Conservation (phyloP, 2,888 invertebrate genomes). For the Thelaira solivaga region DNA sequence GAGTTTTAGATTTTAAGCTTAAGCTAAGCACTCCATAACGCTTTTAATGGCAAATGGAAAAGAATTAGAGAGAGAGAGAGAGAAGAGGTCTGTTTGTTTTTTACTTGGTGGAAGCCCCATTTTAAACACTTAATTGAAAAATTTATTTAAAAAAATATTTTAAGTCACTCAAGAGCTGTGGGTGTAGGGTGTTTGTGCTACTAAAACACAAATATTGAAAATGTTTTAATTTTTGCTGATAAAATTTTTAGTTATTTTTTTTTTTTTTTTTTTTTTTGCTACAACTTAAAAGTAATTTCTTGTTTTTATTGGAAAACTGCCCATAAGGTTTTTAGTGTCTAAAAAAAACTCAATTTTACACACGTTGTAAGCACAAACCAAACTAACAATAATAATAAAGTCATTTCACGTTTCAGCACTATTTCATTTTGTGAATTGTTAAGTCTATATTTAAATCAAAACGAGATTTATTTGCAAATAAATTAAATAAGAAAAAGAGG, state of each 20-base stretch:
- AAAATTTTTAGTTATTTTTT: background rate
- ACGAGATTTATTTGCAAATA: constrained; percentile 13
- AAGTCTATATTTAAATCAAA: constrained; percentile 31
- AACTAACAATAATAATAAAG: constrained; percentile 39
- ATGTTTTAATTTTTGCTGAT: constrained; percentile 44
- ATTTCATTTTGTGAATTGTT: background rate
- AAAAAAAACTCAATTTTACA: no score
- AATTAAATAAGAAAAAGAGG: background rate
- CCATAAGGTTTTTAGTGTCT: constrained; percentile 18
- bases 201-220: constrained; percentile 10
- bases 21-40: no score
- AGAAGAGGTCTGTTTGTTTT: constrained; percentile 4
- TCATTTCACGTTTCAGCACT: constrained; percentile 35
- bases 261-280: no score
- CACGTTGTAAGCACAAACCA: background rate
- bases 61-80: background rate
- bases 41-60: background rate
- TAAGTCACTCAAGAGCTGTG: no score
- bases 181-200: no score
- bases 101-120: constrained; percentile 50
- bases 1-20: background rate
- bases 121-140: constrained; percentile 61
- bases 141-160: constrained; percentile 25
- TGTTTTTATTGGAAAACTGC: constrained; percentile 41
- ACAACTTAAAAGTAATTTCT: no score